These are phyloP conservation scores for Sorex maritimensis DNA, from an alignment of 2,797 vertebrate genomes.

Conservation along the genomic window DNA sequence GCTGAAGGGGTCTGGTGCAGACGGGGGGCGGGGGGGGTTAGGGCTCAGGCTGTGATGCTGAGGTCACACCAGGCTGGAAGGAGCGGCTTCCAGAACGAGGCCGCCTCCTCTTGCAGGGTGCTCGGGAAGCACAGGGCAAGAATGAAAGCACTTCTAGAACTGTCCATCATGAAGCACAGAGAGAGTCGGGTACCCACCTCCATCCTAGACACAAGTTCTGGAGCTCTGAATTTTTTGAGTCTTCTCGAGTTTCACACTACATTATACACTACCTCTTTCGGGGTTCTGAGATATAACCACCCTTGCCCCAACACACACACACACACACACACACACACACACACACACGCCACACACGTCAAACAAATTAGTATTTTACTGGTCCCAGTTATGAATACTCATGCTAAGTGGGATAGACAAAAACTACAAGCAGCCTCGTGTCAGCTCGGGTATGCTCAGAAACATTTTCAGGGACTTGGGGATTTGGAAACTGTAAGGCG, in stretches of 20 bases:
- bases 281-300: background rate
- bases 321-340: no score
- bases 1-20: background rate
- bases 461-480: conserved; percentile 39
- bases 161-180: background rate
- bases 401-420: background rate
- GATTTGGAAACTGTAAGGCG: background rate
- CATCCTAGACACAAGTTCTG: background rate
- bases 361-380: conserved; percentile 42
- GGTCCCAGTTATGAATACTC: background rate
- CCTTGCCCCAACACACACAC: no score
- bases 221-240: background rate
- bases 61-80: background rate
- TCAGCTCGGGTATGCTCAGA: conserved; percentile 15
- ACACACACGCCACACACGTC: background rate
- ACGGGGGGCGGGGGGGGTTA: accelerated
- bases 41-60: background rate
- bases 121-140: background rate
- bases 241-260: background rate
- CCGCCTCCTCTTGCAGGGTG: background rate
- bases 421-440: background rate
- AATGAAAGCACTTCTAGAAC: background rate
- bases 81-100: background rate
- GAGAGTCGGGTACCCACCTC: background rate
- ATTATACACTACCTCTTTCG: background rate